A percentile compares a stretch with the other conserved stretches of the same genome.
Conservation (phyloP, 2,888 invertebrate genomes). For the Pristionchus japonicus region DNA sequence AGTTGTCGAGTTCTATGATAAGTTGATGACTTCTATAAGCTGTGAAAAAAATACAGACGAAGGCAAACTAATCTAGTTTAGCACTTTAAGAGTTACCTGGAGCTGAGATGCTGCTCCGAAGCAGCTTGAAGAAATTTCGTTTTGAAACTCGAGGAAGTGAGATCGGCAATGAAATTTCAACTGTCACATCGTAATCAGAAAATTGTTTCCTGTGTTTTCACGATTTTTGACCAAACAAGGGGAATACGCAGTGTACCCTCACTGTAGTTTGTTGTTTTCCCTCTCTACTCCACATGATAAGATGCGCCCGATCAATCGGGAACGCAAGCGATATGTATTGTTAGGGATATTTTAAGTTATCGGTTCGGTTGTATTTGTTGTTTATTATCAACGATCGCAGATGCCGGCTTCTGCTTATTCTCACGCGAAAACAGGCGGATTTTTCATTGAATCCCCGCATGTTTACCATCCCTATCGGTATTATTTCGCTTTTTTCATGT, state of each 20-base stretch:
- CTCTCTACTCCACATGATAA: background rate
- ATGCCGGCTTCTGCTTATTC: constrained; percentile 54
- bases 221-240: background rate
- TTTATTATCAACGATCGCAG: background rate
- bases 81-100: too few relatives aligned
- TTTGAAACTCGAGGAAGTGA: too few relatives aligned
- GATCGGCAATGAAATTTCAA: background rate
- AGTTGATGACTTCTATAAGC: too few relatives aligned
- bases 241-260: background rate
- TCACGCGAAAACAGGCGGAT: constrained; percentile 66
- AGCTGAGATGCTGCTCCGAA: too few relatives aligned
- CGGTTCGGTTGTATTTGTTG: background rate
- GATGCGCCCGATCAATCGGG: background rate
- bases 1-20: too few relatives aligned
- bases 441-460: constrained; percentile 59
- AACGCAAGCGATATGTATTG: background rate
- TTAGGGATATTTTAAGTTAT: background rate
- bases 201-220: background rate
- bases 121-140: too few relatives aligned
- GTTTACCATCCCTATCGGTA: constrained; percentile 63
- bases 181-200: background rate
- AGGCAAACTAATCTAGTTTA: too few relatives aligned
- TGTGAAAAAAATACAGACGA: too few relatives aligned
- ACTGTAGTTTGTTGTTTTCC: background rate
- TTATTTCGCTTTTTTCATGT: background rate